These are phyloP conservation scores for Rhyacichthys aspro DNA, from an alignment of 2,797 vertebrate genomes.

Conservation along the genomic window DNA sequence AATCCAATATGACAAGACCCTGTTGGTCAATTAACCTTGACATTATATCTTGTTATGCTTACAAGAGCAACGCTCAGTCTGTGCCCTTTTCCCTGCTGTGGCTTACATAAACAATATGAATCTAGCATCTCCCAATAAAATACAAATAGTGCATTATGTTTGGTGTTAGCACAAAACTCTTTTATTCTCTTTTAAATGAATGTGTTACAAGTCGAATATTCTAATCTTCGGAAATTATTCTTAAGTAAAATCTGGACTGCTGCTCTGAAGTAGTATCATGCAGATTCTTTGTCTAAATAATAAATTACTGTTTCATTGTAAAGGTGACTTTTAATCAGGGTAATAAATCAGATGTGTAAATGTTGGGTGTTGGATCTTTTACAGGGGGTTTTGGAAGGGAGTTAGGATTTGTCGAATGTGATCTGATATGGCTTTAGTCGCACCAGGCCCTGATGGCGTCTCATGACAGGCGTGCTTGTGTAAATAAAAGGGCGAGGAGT, in stretches of 20 bases:
- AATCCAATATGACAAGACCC: conserved; percentile 74
- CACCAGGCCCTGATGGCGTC: conserved; percentile 13
- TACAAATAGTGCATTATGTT: background rate
- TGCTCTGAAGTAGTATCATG: no score
- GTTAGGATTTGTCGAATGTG: conserved; percentile 2
- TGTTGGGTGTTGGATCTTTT: background rate
- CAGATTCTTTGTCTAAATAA: background rate
- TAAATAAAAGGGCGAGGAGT: conserved; percentile 23
- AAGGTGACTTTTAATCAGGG: no score
- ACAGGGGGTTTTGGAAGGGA: background rate
- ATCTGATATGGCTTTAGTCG: conserved; percentile 11
- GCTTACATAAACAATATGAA: conserved; percentile 39
- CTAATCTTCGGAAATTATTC: no score
- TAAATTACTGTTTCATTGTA: background rate
- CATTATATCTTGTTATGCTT: conserved; percentile 73
- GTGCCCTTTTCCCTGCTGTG: conserved; percentile 40
- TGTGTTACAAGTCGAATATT: no score
- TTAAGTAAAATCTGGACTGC: no score
- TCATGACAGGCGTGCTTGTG: conserved; percentile 13
- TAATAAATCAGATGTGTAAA: background rate
- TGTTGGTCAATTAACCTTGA: conserved; percentile 82
- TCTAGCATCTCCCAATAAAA: conserved; percentile 8
- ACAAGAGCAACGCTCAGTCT: conserved; percentile 46
- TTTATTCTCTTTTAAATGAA: no score
- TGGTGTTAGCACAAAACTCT: no score